These are phyloP conservation scores for Heteropelma amictum DNA, from an alignment of 2,888 invertebrate genomes.

Conservation along the genomic window DNA sequence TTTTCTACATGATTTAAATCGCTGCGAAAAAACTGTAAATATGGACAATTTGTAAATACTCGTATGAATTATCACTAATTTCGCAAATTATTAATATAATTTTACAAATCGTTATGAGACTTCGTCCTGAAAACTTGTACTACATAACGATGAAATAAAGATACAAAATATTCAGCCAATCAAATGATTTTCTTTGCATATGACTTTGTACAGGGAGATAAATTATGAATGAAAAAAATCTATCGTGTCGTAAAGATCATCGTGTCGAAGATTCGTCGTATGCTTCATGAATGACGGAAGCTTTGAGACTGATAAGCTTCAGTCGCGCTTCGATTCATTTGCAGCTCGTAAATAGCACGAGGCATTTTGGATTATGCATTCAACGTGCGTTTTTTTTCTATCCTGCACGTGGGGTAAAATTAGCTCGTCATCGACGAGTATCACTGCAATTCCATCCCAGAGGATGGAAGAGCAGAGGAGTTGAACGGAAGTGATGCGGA, in stretches of 20 bases:
- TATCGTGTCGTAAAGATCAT: not conserved
- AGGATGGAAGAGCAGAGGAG: not conserved
- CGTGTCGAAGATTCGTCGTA: not conserved
- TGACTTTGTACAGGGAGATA: too few relatives aligned
- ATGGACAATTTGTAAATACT: constrained; percentile 49
- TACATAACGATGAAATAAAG: too few relatives aligned
- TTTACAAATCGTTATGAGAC: not conserved
- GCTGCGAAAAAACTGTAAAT: constrained; percentile 29
- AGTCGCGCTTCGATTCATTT: not conserved
- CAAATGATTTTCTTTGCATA: too few relatives aligned
- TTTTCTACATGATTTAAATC: constrained; percentile 38
- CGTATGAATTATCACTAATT: not conserved
- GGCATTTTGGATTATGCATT: not conserved
- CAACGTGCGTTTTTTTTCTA: too few relatives aligned
- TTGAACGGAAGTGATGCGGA: constrained; percentile 9
- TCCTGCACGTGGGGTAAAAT: not conserved
- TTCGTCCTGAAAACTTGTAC: not conserved
- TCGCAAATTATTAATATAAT: not conserved
- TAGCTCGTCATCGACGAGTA: not conserved
- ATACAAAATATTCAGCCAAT: too few relatives aligned
- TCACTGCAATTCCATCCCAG: not conserved
- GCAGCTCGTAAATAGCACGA: not conserved
- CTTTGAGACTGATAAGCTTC: not conserved
- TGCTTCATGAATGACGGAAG: not conserved
- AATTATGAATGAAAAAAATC: too few relatives aligned